Base-by-base conservation (phyloP, 2,797 vertebrate genomes). In the Tympanoctomys barrerae region DNA sequence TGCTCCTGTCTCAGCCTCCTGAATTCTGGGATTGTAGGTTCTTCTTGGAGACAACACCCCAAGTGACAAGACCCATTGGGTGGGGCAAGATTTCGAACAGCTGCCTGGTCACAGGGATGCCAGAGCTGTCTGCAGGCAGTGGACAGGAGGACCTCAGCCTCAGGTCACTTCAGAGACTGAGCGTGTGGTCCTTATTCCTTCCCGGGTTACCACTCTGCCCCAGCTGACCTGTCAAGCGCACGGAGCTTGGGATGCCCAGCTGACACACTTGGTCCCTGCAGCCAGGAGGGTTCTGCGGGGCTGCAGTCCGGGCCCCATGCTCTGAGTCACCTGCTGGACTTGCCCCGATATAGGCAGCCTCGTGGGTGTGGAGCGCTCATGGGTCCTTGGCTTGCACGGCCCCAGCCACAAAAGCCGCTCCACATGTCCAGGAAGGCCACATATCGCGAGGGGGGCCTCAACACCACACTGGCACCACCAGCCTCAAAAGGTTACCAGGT, bases 371-470 rank as follows among this genome's bases (percentile, higher is more conserved):
- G 31, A 33, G 66, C 24, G 12, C 10, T 11, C 11, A 26, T 28
- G 0, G 19, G 33, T 42, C 77, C 62, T 33, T 57, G 19, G 36
- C 22, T 19, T 13, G 1, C 11, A 68, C 31, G 71, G 62, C 39
- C 49, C n/a, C 7, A 12, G n/a, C 18, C 18, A 0, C 14, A 0
- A 52, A n/a, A 24, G n/a, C n/a, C 14, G 18, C 62, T 57, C 26
- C n/a, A 24, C 13, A 64, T n/a, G 14, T 19, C 3, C 33, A 3
- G 59, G 87, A 75, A 31, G 61, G 31, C 33, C 36, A 13, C 12
- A 14, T 7, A 24, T 61, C 21, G 8, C 1, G 7, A 24, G 59
- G 59, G 57, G 54, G 28, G 42, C 54, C 68, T 7, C 28, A 26
- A 57, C 21, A 21, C 82, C 31, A 8, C 2, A 16, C 19, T 33